Evolutionary conservation across 1,140 invertebrate genomes (phyloP).

Genomic region (Drosophila rhopaloa): DNA sequence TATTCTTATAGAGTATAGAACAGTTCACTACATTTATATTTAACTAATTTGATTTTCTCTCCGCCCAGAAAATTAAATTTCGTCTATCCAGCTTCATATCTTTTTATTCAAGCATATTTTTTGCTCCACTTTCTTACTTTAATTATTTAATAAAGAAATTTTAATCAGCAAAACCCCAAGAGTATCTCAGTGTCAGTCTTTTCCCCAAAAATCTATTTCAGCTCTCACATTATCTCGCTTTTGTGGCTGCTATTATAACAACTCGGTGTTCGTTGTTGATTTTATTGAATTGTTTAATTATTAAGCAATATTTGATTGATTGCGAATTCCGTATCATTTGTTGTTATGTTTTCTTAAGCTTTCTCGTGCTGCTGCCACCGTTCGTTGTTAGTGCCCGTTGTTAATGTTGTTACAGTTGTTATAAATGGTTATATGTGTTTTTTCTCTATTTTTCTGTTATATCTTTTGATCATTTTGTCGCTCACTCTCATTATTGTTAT

Average conservation of each 20-base stretch:
- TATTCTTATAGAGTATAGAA: too few relatives aligned
- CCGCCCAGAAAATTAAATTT: neutral
- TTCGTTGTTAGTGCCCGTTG: slow-evolving; percentile 41
- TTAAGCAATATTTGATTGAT: slow-evolving; percentile 84
- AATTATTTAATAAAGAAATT: too few relatives aligned
- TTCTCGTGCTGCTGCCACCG: slow-evolving; percentile 54
- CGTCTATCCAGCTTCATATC: neutral
- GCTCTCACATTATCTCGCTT: slow-evolving; percentile 13
- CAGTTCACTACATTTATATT: too few relatives aligned
- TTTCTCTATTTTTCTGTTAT: slow-evolving; percentile 22
- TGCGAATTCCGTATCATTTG: slow-evolving; percentile 78
- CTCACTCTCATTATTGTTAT: slow-evolving; percentile 76
- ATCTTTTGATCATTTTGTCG: slow-evolving; percentile 70
- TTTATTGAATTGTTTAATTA: slow-evolving; percentile 84
- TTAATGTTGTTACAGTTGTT: slow-evolving; percentile 59
- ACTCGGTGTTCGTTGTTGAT: slow-evolving; percentile 68
- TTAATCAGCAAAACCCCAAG: neutral
- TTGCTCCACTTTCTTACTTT: too few relatives aligned
- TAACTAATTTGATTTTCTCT: neutral
- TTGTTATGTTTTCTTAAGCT: slow-evolving; percentile 78
- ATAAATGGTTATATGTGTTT: slow-evolving; percentile 47
- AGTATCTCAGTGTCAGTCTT: slow-evolving; percentile 18
- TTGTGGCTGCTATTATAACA: slow-evolving; percentile 62
- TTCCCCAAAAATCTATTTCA: neutral
- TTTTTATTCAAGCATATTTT: neutral